Evolutionary conservation across 2,888 invertebrate genomes (phyloP), one percentile per base, ranked within the genome.

Genomic region (Myathropa florea): DNA sequence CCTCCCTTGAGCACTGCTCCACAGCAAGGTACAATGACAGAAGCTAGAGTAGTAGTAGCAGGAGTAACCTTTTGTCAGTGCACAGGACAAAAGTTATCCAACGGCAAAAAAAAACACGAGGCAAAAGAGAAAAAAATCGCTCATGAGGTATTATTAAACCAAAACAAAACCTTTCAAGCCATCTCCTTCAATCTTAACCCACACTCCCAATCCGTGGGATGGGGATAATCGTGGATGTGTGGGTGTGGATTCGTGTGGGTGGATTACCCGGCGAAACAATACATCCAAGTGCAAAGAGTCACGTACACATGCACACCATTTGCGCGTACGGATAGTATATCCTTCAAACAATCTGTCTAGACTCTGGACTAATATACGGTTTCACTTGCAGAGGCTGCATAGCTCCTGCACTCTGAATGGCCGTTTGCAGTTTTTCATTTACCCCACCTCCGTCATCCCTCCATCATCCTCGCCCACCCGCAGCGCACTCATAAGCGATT

Each of bases 281-380:
- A 46, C 46, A 46, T 46, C 46, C 46, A 46, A 46, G 46, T 46
- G 46, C 46, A 10, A 46, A 72, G 28, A 76, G 21, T 60, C 39
- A 67, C 36, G 60, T 57, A 46, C 61, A 59, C 57, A 53, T 30
- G 14, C 46, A 28, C 30, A 64, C 28, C 18, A 14, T 18, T n/a
- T 7, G 46, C 14, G 4, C 26, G 46, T 46, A 46, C 18, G n/a
- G 18, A 7, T 30, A 7, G 33, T 33, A 76, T 59, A 81, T 81
- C 77, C 71, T 81, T 81, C 57, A 81, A 78, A 81, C 81, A 85
- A 85, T 85, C 82, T 73, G 85, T 85, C 85, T 85, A 85, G 85
- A 85, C 85, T 81, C 65, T 73, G 81, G 60, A 81, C 85, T 85
- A 85, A 81, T 81, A 73, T 71, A 78, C 63, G 23, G 68, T 36